These are phyloP conservation scores for Zalophus californianus DNA, from an alignment of 2,797 vertebrate species.

Conservation along the genomic window DNA sequence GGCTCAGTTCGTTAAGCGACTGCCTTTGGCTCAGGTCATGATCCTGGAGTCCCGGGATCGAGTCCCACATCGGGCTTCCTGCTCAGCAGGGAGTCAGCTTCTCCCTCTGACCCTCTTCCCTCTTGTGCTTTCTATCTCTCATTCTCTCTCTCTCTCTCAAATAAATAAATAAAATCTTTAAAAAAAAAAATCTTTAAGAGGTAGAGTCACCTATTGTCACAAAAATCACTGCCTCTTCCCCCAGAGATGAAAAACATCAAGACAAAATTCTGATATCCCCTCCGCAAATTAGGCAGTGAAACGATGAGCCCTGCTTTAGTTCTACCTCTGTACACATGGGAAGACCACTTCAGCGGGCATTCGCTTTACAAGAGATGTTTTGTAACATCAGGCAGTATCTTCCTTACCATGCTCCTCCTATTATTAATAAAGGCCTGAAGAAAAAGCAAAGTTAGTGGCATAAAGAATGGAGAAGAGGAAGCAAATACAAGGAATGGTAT, in stretches of 20 bases:
- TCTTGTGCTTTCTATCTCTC: no score
- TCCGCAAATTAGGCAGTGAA: neutral
- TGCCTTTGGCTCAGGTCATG: no score
- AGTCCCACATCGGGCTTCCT: no score
- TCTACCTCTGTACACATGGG: neutral
- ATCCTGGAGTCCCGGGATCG: no score
- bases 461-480: neutral
- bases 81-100: no score
- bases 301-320: neutral
- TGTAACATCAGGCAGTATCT: neutral
- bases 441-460: neutral
- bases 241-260: neutral
- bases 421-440: conserved; percentile 14
- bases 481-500: neutral
- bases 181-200: neutral
- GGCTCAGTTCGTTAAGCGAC: no score
- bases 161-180: no score
- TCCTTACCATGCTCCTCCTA: neutral
- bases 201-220: neutral
- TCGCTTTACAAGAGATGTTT: neutral
- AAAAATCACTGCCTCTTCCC: neutral
- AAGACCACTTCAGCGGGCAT: neutral
- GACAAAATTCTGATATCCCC: neutral
- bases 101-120: no score
- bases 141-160: no score